Evolutionary conservation across 2,888 invertebrate genomes (phyloP), one percentile per base, ranked within the genome.

Genomic region (Ormyrus nitidulus): DNA sequence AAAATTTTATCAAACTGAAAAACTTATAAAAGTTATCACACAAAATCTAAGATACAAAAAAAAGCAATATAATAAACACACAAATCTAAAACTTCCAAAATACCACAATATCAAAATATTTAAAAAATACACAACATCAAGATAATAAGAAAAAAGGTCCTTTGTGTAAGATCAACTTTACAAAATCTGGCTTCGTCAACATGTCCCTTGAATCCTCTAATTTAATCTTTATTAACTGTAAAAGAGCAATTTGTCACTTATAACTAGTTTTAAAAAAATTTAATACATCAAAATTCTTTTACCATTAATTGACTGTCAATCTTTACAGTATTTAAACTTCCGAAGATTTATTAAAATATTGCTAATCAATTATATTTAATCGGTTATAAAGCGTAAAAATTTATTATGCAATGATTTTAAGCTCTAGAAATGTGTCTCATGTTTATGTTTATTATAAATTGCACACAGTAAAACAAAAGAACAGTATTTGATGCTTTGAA

Each of bases 41-140:
- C 73, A 81, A 72, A 34, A 81, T 77, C 80, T 77, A 79, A 84
- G 68, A 82, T 80, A 59, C 69, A 72, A 59, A 80, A 74, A 81
- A 78, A 53, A 82, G 53, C n/a, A 77, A 79, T 65, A 65, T 65
- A 82, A 83, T 76, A n/a, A 78, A 80, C 79, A 82, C 79, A 77
- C 79, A 81, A 81, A 76, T 79, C 76, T 81, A 77, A 79, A 83
- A 80, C 74, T 83, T 81, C 10, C 46, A 77, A 75, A 79, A 61
- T 83, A 77, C 68, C 71, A 78, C 74, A 79, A 70, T 75, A 77
- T 72, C 8, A 76, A 83, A 77, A 76, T 72, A 82, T 77, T 68
- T 48, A 77, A 80, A 74, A 79, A 73, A 82, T 79, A 81, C 71
- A 78, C 78, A 82, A 81, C 80, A 80, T 80, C 76, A 74, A 82